phyloP scores from a whole-genome alignment of 2,888 invertebrate genomes.

The Agapostemon virescens region DNA sequence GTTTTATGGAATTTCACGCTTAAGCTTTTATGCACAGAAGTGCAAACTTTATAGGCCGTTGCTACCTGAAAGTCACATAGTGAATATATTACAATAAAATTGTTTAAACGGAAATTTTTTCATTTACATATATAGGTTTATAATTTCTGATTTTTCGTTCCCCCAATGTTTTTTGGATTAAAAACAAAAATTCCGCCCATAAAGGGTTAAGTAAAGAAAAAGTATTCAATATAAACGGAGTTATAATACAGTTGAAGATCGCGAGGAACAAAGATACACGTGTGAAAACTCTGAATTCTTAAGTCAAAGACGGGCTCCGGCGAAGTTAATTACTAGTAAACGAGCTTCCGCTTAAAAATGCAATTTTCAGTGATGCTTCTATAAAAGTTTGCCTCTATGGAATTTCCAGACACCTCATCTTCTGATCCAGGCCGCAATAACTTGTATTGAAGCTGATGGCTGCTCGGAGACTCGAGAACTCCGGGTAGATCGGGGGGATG shows the following conservation, averaged over 20 bases:
- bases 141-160: too few relatives aligned
- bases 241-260: neutral
- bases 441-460: constrained; percentile 23
- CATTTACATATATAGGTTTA: too few relatives aligned
- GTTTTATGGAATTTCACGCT: too few relatives aligned
- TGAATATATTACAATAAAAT: too few relatives aligned
- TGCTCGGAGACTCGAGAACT: constrained; percentile 1
- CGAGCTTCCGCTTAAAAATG: constrained; percentile 64
- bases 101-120: too few relatives aligned
- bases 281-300: constrained; percentile 34
- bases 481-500: constrained; percentile 31
- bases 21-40: too few relatives aligned
- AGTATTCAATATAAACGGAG: neutral
- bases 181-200: too few relatives aligned
- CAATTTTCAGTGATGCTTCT: constrained; percentile 53
- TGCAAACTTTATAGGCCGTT: too few relatives aligned
- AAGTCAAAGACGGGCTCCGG: constrained; percentile 19
- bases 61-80: too few relatives aligned
- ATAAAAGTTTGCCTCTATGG: constrained; percentile 49
- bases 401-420: constrained; percentile 53
- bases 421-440: constrained; percentile 38
- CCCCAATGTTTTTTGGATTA: too few relatives aligned
- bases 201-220: neutral
- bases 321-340: constrained; percentile 53
- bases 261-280: neutral